A percentile compares a stretch with the other conserved stretches of the same genome.
Conservation (phyloP, 2,113 vertebrate species). For the Dunckerocampus dactyliophorus region DNA sequence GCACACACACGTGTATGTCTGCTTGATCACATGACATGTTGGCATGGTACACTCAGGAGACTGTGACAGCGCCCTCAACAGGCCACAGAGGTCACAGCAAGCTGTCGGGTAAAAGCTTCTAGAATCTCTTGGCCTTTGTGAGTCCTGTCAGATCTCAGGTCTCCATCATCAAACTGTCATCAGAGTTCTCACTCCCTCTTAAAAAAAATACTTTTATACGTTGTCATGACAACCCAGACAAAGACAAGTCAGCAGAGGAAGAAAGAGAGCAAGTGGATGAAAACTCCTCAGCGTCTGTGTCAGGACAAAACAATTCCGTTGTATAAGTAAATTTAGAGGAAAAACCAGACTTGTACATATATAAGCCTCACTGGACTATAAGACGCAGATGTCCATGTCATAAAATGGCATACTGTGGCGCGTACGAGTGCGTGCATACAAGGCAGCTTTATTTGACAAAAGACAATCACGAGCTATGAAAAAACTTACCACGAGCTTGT, state of each 20-base stretch:
- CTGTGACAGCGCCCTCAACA: not conserved
- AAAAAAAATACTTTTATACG: constrained; percentile 3
- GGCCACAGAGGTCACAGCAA: not conserved
- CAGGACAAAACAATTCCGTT: no score
- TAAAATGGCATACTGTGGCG: no score
- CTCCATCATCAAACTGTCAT: not conserved
- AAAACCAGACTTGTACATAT: no score
- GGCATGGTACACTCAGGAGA: not conserved
- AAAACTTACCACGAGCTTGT: no score
- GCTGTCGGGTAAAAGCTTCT: not conserved
- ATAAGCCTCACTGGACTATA: no score
- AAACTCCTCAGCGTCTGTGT: no score
- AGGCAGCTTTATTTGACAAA: no score
- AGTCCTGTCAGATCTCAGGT: not conserved
- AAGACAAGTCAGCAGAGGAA: constrained; percentile 20
- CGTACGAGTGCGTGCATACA: no score
- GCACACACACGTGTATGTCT: not conserved
- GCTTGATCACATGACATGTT: not conserved
- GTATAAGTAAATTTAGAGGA: no score
- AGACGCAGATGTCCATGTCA: no score
- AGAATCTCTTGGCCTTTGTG: not conserved
- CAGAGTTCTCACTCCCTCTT: not conserved
- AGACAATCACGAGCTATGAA: no score
- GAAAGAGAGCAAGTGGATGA: no score
- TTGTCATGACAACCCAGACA: constrained; percentile 47